Evolutionary conservation across 2,888 invertebrate genomes (phyloP).

Genomic region (Leistus spinibarbis): DNA sequence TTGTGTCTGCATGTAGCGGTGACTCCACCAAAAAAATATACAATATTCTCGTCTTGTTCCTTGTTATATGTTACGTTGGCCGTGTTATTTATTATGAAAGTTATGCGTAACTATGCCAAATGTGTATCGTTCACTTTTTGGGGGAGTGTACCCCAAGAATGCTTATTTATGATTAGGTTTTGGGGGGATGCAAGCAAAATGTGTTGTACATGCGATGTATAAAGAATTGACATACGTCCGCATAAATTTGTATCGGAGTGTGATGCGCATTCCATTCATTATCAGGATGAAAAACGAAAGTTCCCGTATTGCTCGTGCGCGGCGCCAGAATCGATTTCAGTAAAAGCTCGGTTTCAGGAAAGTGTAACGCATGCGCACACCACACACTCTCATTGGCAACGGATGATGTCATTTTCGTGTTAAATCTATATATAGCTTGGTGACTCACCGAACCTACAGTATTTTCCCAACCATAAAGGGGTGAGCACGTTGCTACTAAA

Average conservation of each 20-base stretch:
- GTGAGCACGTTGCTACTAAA: conserved; percentile 49
- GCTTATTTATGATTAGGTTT: not conserved
- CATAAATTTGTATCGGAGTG: not conserved
- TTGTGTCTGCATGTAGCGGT: no score
- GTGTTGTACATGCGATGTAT: not conserved
- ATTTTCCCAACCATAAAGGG: conserved; percentile 50
- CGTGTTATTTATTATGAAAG: no score
- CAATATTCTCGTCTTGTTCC: no score
- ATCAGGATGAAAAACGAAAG: conserved; percentile 26
- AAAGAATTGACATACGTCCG: not conserved
- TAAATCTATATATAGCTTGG: conserved; percentile 53
- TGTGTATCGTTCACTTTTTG: not conserved
- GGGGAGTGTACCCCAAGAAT: not conserved
- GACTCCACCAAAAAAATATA: not conserved
- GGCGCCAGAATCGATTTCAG: conserved; percentile 31
- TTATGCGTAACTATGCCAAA: no score
- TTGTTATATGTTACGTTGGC: no score
- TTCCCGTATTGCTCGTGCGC: conserved; percentile 30
- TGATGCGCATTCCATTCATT: conserved; percentile 16
- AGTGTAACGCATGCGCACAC: conserved; percentile 20
- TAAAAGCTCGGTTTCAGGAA: conserved; percentile 22
- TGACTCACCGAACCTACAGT: conserved; percentile 56
- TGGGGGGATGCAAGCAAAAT: not conserved
- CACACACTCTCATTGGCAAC: conserved; percentile 16
- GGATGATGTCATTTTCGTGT: conserved; percentile 35